A percentile compares a stretch with the other conserved stretches of the same genome.
Conservation (phyloP, 1,140 invertebrate species). For the Drosophila nigromelanica region DNA sequence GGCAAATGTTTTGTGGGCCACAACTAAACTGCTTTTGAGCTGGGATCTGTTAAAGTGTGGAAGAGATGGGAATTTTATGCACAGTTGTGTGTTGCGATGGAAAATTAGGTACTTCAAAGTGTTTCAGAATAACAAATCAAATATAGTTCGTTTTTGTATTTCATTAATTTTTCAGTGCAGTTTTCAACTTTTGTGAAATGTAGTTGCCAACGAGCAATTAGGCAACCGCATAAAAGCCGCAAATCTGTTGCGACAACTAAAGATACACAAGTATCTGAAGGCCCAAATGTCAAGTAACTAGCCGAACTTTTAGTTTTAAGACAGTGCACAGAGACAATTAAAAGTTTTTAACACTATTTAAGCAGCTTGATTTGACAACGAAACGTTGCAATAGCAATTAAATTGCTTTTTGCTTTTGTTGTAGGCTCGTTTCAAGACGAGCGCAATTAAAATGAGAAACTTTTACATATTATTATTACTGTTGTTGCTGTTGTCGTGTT, state of each 20-base stretch:
- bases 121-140: background rate
- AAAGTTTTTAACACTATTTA: constrained; percentile 6
- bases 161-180: too few relatives aligned
- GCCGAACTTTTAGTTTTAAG: constrained; percentile 10
- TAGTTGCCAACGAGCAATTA: too few relatives aligned
- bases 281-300: constrained; percentile 3
- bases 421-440: constrained; percentile 36
- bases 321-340: background rate
- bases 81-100: too few relatives aligned
- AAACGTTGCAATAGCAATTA: constrained; percentile 33
- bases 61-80: too few relatives aligned
- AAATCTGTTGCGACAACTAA: background rate
- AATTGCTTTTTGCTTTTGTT: constrained; percentile 47
- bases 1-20: background rate
- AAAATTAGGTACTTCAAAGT: too few relatives aligned
- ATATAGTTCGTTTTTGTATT: too few relatives aligned
- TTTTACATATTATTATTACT: constrained; percentile 33
- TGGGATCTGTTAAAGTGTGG: too few relatives aligned
- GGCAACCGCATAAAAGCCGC: background rate
- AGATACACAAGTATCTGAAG: constrained; percentile 6
- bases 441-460: constrained; percentile 71
- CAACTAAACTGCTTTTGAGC: too few relatives aligned
- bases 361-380: constrained; percentile 15
- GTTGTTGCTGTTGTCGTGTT: constrained; percentile 42
- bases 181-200: too few relatives aligned